Base-by-base conservation (phyloP, 2,888 invertebrate genomes). In the Pollenia labialis region DNA sequence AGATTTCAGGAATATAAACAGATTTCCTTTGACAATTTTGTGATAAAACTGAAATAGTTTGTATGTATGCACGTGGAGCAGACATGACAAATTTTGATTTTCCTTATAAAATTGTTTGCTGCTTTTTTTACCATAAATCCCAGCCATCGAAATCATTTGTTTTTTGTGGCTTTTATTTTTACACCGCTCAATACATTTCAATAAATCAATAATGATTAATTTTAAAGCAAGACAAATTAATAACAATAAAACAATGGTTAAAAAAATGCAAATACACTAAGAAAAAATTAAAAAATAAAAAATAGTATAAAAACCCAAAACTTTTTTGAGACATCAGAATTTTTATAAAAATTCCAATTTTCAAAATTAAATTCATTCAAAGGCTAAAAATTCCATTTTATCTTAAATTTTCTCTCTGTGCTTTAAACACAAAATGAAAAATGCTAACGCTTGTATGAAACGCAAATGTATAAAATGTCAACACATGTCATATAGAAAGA, bases 121-220 rank as follows among this genome's bases (percentile, higher is more conserved):
- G 72, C 9, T 10, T 0, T 60, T 75, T 75, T 62, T 9, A 66
- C 18, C 23, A 75, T 75, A 85, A 80, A 85, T 81, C 66, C 42
- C 40, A 48, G 46, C 66, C 72, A 52, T 66, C 58, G n/a, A 66
- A 76, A 60, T 32, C 71, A 77, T 85, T 76, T 60, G 64, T 69
- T 60, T 81, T 54, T 50, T 64, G 56, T 72, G 46, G 64, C n/a
- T 66, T n/a, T n/a, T 74, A 14, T 4, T 64, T 66, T 12, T 32
- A 54, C n/a, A 50, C 32, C 7, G 4, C 16, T 66, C 44, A 81
- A 66, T 74, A 52, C 58, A 71, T 66, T 74, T 52, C 72, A 76
- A 85, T 81, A 85, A 81, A 85, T 85, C 85, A 85, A 85, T 85
- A 81, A 77, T 85, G 85, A 85, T 85, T 85, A 81, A 85, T 85